Evolutionary conservation across 2,113 vertebrate species (phyloP).

Genomic region (Cervus canadensis): DNA sequence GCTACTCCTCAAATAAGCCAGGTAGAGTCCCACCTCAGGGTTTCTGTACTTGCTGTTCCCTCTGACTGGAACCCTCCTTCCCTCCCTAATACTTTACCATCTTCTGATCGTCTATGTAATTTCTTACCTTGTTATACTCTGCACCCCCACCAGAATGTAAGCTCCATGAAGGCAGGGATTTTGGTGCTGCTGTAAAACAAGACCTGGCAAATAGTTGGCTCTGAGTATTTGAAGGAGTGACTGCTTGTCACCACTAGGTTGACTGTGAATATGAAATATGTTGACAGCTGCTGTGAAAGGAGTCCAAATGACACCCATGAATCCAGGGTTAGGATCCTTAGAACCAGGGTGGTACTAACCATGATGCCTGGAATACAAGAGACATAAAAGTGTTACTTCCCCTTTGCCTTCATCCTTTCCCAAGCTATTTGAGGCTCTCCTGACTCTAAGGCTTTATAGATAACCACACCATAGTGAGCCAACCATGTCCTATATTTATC

Average conservation of each 20-base stretch:
- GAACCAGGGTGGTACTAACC: background rate
- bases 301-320: background rate
- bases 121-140: background rate
- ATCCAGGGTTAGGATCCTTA: background rate
- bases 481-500: background rate
- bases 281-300: background rate
- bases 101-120: background rate
- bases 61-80: background rate
- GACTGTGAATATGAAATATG: background rate
- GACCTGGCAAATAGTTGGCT: background rate
- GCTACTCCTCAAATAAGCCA: background rate
- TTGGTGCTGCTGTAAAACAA: conserved; percentile 1
- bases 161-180: background rate
- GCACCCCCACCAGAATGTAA: background rate
- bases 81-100: background rate
- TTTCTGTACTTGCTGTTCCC: background rate
- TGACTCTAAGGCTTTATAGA: background rate
- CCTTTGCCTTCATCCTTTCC: background rate
- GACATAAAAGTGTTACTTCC: background rate
- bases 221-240: conserved; percentile 17
- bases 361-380: background rate
- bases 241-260: background rate
- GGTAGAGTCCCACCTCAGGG: background rate
- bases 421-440: background rate
- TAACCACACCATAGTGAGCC: background rate